A percentile compares a stretch with the other conserved stretches of the same genome.
Conservation (phyloP, 37 sponge, comb jelly and placozoan genomes). For the Corticium candelabrum region DNA sequence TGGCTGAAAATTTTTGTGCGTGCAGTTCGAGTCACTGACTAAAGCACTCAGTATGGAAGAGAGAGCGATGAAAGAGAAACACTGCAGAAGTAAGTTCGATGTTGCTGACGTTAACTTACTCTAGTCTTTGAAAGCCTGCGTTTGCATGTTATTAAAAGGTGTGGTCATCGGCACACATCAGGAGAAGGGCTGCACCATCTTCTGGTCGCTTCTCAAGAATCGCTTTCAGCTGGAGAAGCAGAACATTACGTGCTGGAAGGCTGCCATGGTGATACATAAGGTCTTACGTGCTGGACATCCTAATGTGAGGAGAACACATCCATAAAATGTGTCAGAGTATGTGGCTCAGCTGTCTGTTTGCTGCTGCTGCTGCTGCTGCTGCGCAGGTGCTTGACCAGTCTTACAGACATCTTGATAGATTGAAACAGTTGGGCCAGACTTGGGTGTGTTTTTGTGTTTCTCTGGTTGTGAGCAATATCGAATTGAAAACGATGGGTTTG, state of each 20-base stretch:
- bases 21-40: constrained; percentile 48
- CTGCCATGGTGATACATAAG: constrained; percentile 63
- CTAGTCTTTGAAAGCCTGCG: not conserved
- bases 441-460: not conserved
- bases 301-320: constrained; percentile 30
- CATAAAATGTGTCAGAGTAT: not conserved
- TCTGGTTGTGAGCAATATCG: not conserved
- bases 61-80: constrained; percentile 76
- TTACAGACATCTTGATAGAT: constrained; percentile 5
- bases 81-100: constrained; percentile 58
- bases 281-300: constrained; percentile 73
- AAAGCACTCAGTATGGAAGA: constrained; percentile 58
- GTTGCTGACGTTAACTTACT: not conserved
- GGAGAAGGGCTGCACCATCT: constrained; percentile 56
- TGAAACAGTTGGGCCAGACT: not conserved
- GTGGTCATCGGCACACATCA: constrained; percentile 69
- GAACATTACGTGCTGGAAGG: constrained; percentile 70
- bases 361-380: not conserved
- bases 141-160: constrained; percentile 17
- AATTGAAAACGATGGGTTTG: constrained; percentile 12
- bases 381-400: not conserved
- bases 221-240: constrained; percentile 15
- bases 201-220: constrained; percentile 50
- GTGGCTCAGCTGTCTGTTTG: too few relatives aligned
- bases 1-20: too few relatives aligned